Base-by-base conservation (phyloP, 1,140 invertebrate genomes). In the Cydia splendana region DNA sequence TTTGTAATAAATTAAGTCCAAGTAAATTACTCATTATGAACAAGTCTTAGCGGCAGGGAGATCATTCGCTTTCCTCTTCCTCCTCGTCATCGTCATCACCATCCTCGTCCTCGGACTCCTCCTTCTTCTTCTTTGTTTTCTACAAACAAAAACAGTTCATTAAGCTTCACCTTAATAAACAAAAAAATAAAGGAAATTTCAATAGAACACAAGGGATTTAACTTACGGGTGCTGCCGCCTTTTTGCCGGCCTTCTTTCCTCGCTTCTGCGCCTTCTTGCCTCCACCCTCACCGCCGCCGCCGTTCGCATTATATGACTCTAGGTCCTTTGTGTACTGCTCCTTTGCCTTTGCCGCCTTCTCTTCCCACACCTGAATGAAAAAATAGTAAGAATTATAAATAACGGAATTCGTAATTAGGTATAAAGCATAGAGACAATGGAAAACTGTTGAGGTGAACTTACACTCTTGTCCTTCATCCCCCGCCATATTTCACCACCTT, bases 401-500 rank as follows among this genome's bases (percentile, higher is more conserved):
- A 75, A 81, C 15, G 13, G 67, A 77, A 65, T 75, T 34, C 67
- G 79, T 69, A 30, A 75, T 18, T 24, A 81, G 30, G 73, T 77
- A 75, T 9, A 75, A 75, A 34, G 73, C 51, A 77, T 65, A 74
- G 9, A 28, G 65, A 38, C 67, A 62, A 10, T 75, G 75, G 15
- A 71, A 34, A 18, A 38, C 7, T 9, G 7, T 42, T 7, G 12
- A 79, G 81, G 80, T 79, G 82, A 81, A 93, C 94, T 94, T 92
- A 97, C 97, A 81, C 94, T 94, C 94, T 97, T 98, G 85, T 98
- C 97, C 81, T 95, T 95, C 88, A 98, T 91, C 81, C 95, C 95
- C 84, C 96, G 96, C 97, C 97, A 98, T 85, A 97, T 93, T 94
- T 98, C 97, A 65, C 97, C 97, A 78, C 96, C 97, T 84, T 97